Evolutionary conservation across 1,140 invertebrate genomes (phyloP).

Genomic region (Achroia grisella): DNA sequence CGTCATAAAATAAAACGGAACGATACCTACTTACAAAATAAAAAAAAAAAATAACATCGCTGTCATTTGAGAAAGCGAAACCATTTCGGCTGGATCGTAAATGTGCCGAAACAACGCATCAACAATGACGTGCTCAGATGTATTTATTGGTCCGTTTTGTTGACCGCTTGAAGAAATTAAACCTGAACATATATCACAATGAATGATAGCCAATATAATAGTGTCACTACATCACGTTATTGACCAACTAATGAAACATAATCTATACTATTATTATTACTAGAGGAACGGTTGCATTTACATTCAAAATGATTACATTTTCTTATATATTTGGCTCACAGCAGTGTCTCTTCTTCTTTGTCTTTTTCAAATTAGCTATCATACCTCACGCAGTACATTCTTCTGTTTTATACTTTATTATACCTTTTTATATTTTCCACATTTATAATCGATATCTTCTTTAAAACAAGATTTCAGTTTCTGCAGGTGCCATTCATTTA

Average conservation of each 20-base stretch:
- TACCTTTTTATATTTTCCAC: too few relatives aligned
- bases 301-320: too few relatives aligned
- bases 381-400: too few relatives aligned
- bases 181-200: conserved; percentile 19
- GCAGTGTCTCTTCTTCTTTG: too few relatives aligned
- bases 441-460: too few relatives aligned
- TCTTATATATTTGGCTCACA: too few relatives aligned
- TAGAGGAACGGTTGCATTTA: too few relatives aligned
- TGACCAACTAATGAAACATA: neutral
- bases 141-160: conserved; percentile 36
- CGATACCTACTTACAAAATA: neutral
- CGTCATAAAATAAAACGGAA: too few relatives aligned
- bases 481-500: too few relatives aligned
- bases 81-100: conserved; percentile 18
- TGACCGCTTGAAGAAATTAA: conserved; percentile 24
- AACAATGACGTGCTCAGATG: conserved; percentile 21
- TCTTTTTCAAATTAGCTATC: too few relatives aligned
- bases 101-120: conserved; percentile 19
- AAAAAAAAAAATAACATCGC: conserved; percentile 4
- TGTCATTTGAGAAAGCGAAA: conserved; percentile 7
- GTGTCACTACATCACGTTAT: neutral
- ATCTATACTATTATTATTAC: neutral
- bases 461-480: too few relatives aligned
- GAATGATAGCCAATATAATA: conserved; percentile 15
- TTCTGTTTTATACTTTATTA: too few relatives aligned